Conservation (phyloP, 2,797 vertebrate genomes). For the Antrozous pallidus region DNA sequence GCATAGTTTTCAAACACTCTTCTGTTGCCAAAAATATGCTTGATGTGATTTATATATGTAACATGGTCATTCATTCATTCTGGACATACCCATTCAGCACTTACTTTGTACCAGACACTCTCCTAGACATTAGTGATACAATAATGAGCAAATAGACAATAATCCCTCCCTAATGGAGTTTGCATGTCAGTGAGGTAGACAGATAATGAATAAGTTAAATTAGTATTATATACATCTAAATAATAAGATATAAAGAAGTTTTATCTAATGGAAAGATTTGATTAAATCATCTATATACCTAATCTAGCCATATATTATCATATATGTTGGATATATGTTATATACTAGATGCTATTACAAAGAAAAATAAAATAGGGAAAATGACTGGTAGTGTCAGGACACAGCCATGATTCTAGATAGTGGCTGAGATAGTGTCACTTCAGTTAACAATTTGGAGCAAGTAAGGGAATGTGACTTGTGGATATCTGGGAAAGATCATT, state of each 20-base stretch:
- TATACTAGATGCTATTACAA: neutral
- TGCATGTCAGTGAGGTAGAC: neutral
- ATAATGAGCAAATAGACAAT: neutral
- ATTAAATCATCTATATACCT: too few species aligned
- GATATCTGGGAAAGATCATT: neutral
- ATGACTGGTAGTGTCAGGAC: neutral
- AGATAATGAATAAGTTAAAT: neutral
- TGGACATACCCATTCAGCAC: neutral
- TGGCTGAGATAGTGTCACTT: neutral
- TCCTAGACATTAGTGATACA: neutral
- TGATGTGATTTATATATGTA: neutral
- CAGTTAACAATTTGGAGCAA: neutral
- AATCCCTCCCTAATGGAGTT: neutral
- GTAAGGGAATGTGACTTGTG: neutral
- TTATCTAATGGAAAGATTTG: too few species aligned
- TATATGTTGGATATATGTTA: neutral
- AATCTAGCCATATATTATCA: neutral
- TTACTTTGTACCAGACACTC: neutral
- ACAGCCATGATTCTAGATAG: neutral
- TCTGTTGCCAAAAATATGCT: neutral
- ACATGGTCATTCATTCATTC: neutral
- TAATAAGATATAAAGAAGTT: neutral
- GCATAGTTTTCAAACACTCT: neutral
- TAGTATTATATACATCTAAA: neutral
- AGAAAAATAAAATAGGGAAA: neutral